These are phyloP conservation scores for Uropsilus gracilis DNA, from an alignment of 2,113 vertebrate genomes.

Conservation along the genomic window DNA sequence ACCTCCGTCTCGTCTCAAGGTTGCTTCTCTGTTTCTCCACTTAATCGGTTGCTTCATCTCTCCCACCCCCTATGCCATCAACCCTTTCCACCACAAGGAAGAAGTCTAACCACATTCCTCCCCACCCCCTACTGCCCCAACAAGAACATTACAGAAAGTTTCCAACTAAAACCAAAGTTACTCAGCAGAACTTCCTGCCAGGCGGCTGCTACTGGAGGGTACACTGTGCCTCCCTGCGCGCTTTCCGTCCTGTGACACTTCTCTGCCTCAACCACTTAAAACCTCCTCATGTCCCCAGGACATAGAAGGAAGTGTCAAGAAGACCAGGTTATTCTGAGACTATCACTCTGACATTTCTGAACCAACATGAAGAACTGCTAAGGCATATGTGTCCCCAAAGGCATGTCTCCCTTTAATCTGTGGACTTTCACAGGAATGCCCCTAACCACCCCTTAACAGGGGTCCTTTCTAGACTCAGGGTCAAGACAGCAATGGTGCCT, in stretches of 20 bases:
- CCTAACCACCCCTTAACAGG: too few relatives aligned
- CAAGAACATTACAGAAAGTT: constrained; percentile 5
- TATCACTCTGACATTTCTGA: not conserved
- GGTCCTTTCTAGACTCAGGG: too few relatives aligned
- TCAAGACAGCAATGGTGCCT: too few relatives aligned
- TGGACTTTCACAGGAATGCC: not conserved
- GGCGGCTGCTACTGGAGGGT: not conserved
- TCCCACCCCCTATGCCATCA: fast-evolving
- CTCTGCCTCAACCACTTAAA: not conserved
- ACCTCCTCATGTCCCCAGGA: not conserved
- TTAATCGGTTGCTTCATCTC: not conserved
- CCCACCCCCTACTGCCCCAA: not conserved
- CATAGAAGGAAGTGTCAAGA: not conserved
- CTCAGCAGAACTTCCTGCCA: constrained; percentile 63
- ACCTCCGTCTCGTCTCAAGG: not conserved
- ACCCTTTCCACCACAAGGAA: not conserved
- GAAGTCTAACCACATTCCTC: constrained; percentile 15
- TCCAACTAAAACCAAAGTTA: constrained; percentile 50
- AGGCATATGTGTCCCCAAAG: not conserved
- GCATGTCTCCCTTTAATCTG: not conserved
- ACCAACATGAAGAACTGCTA: not conserved
- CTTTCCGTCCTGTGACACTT: not conserved
- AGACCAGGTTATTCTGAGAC: not conserved
- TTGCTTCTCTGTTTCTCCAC: not conserved
- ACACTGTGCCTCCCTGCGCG: not conserved